Evolutionary conservation across 2,113 vertebrate genomes (phyloP).

Genomic region (Sapayoa aenigma): DNA sequence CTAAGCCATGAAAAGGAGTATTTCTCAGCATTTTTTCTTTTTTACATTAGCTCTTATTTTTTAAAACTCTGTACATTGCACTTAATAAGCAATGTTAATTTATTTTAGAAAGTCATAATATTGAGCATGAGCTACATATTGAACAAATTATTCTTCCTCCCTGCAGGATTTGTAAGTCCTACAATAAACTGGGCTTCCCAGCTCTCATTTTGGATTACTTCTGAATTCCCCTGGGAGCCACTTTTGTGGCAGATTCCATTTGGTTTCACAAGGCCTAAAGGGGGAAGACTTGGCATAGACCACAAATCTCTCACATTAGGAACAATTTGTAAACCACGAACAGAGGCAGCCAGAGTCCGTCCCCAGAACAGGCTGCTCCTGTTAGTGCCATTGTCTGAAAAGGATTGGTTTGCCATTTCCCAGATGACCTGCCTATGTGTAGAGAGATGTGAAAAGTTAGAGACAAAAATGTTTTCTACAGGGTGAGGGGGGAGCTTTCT

Average conservation of each 20-base stretch:
- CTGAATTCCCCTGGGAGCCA: constrained; percentile 65
- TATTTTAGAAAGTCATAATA: constrained; percentile 5
- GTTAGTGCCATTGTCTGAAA: constrained; percentile 73
- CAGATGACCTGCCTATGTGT: constrained; percentile 77
- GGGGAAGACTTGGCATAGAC: constrained; percentile 71
- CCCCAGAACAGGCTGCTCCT: constrained; percentile 74
- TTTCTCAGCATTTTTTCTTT: background rate
- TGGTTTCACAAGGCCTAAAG: constrained; percentile 71
- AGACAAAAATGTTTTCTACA: constrained; percentile 81
- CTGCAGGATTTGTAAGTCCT: constrained; percentile 26
- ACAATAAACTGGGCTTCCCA: constrained; percentile 45
- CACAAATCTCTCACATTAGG: constrained; percentile 74
- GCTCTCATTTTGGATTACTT: constrained; percentile 63
- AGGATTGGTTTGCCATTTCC: constrained; percentile 75
- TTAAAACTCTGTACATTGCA: background rate
- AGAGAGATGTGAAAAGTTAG: constrained; percentile 83
- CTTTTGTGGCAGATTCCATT: constrained; percentile 76
- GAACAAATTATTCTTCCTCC: constrained; percentile 60
- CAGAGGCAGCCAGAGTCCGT: constrained; percentile 63
- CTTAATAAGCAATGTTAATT: background rate
- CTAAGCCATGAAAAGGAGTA: background rate
- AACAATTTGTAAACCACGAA: constrained; percentile 74
- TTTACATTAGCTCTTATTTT: too few relatives aligned
- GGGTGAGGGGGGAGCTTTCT: constrained; percentile 73
- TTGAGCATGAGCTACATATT: constrained; percentile 18